A percentile compares a stretch with the other conserved stretches of the same genome.
Conservation (phyloP, 2,113 vertebrate genomes). For the Ellobius talpinus region DNA sequence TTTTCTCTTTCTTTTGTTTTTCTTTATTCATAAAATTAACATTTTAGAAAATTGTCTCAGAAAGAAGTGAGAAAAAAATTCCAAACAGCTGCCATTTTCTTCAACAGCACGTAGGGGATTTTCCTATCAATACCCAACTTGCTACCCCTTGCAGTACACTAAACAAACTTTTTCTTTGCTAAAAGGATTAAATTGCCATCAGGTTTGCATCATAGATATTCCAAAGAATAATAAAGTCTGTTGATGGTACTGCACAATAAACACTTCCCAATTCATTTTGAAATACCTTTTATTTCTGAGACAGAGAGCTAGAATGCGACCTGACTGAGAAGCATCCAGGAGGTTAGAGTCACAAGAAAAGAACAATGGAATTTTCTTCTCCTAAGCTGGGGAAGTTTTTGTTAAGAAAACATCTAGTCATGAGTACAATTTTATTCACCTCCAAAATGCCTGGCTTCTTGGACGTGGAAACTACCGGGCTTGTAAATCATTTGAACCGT, state of each 20-base stretch:
- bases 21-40: slow-evolving; percentile 27
- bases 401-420: slow-evolving; percentile 11
- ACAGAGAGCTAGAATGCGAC: not conserved
- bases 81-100: not conserved
- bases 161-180: not conserved
- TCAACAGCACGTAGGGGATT: not conserved
- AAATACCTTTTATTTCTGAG: slow-evolving; percentile 42
- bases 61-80: not conserved
- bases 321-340: slow-evolving; percentile 14
- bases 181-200: not conserved
- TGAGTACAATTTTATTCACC: slow-evolving; percentile 54
- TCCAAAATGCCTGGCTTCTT: slow-evolving; percentile 58
- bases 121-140: not conserved
- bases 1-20: not conserved
- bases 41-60: not conserved
- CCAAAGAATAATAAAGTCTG: not conserved
- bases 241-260: not conserved
- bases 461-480: slow-evolving; percentile 50
- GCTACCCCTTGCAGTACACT: not conserved
- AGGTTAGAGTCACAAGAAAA: not conserved
- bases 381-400: slow-evolving; percentile 35
- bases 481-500: slow-evolving; percentile 58
- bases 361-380: slow-evolving; percentile 8
- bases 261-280: not conserved
- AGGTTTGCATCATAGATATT: not conserved